Base-by-base conservation (phyloP, 2,888 invertebrate genomes). In the Clusia tigrina region DNA sequence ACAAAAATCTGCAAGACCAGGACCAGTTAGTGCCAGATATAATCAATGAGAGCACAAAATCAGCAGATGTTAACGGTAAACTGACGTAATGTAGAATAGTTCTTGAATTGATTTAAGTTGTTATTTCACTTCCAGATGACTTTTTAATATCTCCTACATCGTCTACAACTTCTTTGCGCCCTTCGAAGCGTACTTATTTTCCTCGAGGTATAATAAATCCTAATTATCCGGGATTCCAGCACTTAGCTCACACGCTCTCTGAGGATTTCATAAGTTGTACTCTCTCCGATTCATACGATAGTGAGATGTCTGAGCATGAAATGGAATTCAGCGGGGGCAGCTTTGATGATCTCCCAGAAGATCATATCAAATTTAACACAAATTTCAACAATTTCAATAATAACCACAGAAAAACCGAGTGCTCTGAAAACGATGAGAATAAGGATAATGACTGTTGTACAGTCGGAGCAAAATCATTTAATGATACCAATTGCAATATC, bases 191-290 rank as follows among this genome's bases (percentile, higher is more conserved):
- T 55, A 73, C 72, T 12, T 73, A 77, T 66, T 85, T 86, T 76
- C 88, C 88, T 60, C 86, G 90, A 71, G 91, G 92, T 69, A 92
- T 92, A 72, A 89, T 91, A 74, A 93, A 93, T 85, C 92, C 92
- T 57, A 93, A 93, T 83, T 93, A 93, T 84, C 90, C 92, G 22
- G 92, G 93, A 62, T 93, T 93, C 82, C 92, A 93, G 80, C 92
- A 92, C 82, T 86, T 92, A 74, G 92, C 91, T 18, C 89, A 91
- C 76, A 90, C 90, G 65, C 85, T 91, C 70, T 88, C 83, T 71
- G 78, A 82, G 74, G 81, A 80, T 71, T 81, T 78, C 67, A 77
- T 80, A 54, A 73, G 72, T 63, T 74, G 74, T 67, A 84, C 83
- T 64, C 85, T 83, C 63, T 77, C 80, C 60, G 79, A 79, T 67